Base-by-base conservation (phyloP, 2,888 invertebrate species). In the Gandaritis pyraliata region DNA sequence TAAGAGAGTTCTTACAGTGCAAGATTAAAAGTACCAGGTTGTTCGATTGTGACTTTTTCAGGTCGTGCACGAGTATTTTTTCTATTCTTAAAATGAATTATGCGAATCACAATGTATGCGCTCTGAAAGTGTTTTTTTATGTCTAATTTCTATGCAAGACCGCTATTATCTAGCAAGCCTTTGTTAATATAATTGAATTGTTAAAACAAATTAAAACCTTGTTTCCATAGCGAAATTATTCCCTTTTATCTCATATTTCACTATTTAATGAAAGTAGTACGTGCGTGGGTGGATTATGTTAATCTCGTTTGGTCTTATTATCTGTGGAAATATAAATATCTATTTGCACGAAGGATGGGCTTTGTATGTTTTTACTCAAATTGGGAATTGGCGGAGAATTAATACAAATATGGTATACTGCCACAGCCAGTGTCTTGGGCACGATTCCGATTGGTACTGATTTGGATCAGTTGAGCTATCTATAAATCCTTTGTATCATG, bases 101-200 rank as follows among this genome's bases (percentile, higher is more conserved):
- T 23, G 23, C 4, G n/a, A 23, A 23, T 23, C 23, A 4, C 23
- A 23, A 23, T 23, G 23, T 23, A 3, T 23, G 23, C 4, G 23
- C 23, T 23, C 23, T 23, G 1, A 23, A 23, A 23, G 23, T 3
- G 10, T 33, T 56, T 59, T 53, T 45, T 46, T 7, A 46, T 60
- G 18, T 50, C 36, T 11, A 16, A 39, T 46, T 60, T 54, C 29
- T n/a, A 48, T 47, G 29, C 49, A 33, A 30, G 36, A 43, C 58
- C 66, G 47, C 56, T 36, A 41, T 47, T 51, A 43, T 47, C 48
- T 46, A 39, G 39, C 11, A 29, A 38, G 47, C 63, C 63, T 69
- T 66, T 66, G 65, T 66, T 56, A 30, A 52, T 57, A 51, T 66
- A 66, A 70, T 68, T 66, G 60, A 66, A 68, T 70, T 66, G 60